Evolutionary conservation across 2,888 invertebrate species (phyloP).

Genomic region (Cephus sareptanus): DNA sequence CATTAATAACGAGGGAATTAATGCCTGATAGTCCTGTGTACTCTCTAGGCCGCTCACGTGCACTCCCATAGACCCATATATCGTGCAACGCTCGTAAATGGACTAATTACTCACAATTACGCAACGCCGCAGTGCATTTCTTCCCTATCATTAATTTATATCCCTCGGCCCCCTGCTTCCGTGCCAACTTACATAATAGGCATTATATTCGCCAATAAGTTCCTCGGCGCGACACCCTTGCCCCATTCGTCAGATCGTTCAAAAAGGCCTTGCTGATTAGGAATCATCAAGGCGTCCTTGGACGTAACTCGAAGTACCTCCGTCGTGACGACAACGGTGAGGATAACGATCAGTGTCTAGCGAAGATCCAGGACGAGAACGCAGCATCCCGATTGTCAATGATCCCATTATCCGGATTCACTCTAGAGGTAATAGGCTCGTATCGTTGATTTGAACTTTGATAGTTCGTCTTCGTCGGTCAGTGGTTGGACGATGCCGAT

Average conservation of each 20-base stretch:
- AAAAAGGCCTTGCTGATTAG: background rate
- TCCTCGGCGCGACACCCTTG: background rate
- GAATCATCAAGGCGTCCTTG: background rate
- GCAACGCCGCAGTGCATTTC: constrained; percentile 38
- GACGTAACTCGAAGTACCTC: background rate
- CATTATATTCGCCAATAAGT: constrained; percentile 28
- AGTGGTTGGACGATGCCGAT: constrained; percentile 33
- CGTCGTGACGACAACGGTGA: background rate
- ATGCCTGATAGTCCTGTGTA: constrained; percentile 32
- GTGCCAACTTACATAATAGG: constrained; percentile 41
- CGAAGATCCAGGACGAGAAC: background rate
- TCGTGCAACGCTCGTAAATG: constrained; percentile 45
- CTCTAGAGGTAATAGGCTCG: constrained; percentile 38
- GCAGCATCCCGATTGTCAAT: background rate
- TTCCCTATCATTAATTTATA: constrained; percentile 45
- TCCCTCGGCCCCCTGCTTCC: constrained; percentile 29
- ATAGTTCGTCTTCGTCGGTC: constrained; percentile 33
- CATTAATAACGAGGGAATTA: constrained; percentile 56
- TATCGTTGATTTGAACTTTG: constrained; percentile 31
- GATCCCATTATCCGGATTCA: constrained; percentile 21
- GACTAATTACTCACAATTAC: constrained; percentile 57
- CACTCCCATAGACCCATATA: constrained; percentile 20
- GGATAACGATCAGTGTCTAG: background rate
- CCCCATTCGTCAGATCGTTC: background rate
- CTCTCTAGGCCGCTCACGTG: background rate